phyloP scores from a whole-genome alignment of 2,797 vertebrate species.

The Sciurus vulgaris region DNA sequence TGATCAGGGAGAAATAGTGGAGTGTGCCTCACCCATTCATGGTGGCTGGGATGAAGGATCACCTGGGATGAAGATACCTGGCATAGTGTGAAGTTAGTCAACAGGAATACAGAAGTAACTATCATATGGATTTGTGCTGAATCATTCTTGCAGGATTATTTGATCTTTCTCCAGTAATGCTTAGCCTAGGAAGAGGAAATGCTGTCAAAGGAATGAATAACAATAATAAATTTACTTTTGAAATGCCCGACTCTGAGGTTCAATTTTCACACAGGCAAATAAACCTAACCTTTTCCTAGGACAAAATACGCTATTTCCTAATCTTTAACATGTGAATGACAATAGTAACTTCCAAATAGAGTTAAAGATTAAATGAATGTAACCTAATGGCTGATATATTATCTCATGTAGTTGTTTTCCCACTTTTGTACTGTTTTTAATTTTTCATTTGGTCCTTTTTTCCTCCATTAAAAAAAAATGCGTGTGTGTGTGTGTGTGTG shows the following conservation, averaged over 20 bases:
- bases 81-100: neutral
- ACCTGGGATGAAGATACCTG: neutral
- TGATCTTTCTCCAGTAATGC: neutral
- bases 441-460: neutral
- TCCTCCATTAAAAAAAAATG: neutral
- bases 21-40: neutral
- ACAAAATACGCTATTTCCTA: neutral
- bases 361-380: neutral
- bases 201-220: neutral
- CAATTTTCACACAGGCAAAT: neutral
- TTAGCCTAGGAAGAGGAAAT: conserved; percentile 25
- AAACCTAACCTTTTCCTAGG: neutral
- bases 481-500: no score
- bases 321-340: neutral
- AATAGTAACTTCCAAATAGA: neutral
- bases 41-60: neutral
- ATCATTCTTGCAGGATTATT: conserved; percentile 33
- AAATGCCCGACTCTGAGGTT: neutral
- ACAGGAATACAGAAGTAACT: conserved; percentile 3
- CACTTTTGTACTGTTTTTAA: neutral
- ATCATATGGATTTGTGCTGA: neutral
- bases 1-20: neutral
- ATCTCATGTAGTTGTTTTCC: neutral
- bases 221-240: conserved; percentile 21
- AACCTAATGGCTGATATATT: neutral